Evolutionary conservation across 2,113 vertebrate species (phyloP), one percentile per base, ranked within the genome.

Genomic region (Malurus melanocephalus): DNA sequence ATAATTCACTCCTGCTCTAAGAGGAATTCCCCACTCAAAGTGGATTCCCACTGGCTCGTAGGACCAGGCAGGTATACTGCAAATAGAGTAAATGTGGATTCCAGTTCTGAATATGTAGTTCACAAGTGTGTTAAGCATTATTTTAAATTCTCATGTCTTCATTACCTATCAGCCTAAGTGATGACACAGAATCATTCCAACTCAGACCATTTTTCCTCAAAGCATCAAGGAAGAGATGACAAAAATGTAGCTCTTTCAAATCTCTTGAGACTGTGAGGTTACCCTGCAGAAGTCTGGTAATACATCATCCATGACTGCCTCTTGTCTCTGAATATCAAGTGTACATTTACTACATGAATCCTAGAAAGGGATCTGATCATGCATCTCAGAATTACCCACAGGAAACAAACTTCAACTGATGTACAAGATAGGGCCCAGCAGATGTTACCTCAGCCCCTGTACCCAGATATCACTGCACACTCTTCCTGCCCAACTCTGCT

Each of bases 401-500:
- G 62, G 66, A 91, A 88, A 72, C 69, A 87, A 83, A 71, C 46
- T 66, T 85, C 0, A 10, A 46, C 1, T 69, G 65, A 78, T 33
- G 52, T 19, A 52, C 9, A 68, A 42, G 73, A 61, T 22, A 48
- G 53, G 38, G 28, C 11, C 57, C 4, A 14, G 68, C 51, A 91
- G 94, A 89, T 18, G 0, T 88, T 82, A 91, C 72, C 76, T 93
- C 76, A 95, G 92, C 12, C 32, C 22, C 62, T 75, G 27, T 10
- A 60, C 73, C 53, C 69, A 75, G 46, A 62, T 59, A 74, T 57
- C 65, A 45, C 73, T 45, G 69, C 28, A 65, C 69, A 53, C 57
- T 84, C 77, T 90, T 92, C 90, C 92, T 94, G 90, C 46, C 45
- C 38, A 52, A 8, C 57, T 71, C 66, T 53, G 42, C 62, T 81